phyloP scores from a whole-genome alignment of 2,888 invertebrate species.

The Netelia melanura region DNA sequence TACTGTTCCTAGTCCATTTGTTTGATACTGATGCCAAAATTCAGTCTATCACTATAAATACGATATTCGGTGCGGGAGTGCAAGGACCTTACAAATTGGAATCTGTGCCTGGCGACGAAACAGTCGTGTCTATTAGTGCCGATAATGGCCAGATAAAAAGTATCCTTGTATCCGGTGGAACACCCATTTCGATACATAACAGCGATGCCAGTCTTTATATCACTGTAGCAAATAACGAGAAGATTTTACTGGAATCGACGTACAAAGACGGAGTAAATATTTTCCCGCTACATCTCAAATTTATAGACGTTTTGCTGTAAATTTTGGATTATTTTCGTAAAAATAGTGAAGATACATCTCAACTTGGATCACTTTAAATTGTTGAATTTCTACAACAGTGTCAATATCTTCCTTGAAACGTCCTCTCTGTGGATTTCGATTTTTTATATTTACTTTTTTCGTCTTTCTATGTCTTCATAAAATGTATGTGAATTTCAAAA shows the following conservation, averaged over 20 bases:
- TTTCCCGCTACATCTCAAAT: background rate
- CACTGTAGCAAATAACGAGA: conserved; percentile 81
- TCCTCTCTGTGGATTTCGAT: no score
- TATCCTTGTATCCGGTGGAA: conserved; percentile 82
- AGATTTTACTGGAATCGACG: conserved; percentile 83
- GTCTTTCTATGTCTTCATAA: no score
- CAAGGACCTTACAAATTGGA: conserved; percentile 81
- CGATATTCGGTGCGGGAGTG: conserved; percentile 81
- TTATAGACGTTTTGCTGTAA: background rate
- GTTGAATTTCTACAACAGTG: no score
- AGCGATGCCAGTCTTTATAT: conserved; percentile 82
- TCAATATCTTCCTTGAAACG: no score
- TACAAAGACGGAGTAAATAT: conserved; percentile 83
- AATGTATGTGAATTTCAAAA: background rate
- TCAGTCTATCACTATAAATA: conserved; percentile 80
- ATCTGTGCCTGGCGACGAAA: conserved; percentile 78
- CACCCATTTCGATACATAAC: conserved; percentile 80
- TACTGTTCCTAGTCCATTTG: conserved; percentile 88
- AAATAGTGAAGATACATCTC: no score
- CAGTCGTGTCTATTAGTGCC: conserved; percentile 79
- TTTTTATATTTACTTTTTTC: no score
- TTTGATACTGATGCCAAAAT: conserved; percentile 78
- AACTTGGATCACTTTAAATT: no score
- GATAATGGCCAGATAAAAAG: conserved; percentile 82
- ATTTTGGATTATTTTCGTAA: no score